Base-by-base conservation (phyloP, 2,888 invertebrate genomes). In the Drosophila borealis region DNA sequence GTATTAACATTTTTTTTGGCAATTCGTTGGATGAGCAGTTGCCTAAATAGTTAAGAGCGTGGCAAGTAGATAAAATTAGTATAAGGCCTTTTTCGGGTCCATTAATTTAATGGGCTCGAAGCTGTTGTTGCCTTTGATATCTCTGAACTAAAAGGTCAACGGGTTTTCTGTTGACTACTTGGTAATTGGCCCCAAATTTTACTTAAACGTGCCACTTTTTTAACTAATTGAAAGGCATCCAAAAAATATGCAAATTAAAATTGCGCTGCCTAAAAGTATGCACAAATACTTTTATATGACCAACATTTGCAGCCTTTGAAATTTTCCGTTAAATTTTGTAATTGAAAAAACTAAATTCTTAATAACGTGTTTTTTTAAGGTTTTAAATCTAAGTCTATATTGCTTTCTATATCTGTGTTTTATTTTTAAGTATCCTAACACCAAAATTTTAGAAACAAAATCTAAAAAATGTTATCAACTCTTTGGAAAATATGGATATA, bases 261-360 rank as follows among this genome's bases (percentile, higher is more conserved):
- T 37, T 8, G 1, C 0, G 1, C 3, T 13, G 33, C 64, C 75
- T 39, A 66, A 78, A 66, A 72, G 65, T 78, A 69, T 78, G 62
- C 60, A 14, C 13, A 2, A 39, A 4, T 8, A 33, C 49, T 25
- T 34, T 45, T 50, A 4, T 0, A 8, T 6, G 14, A 2, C 4
- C 0, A 29, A 29, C 25, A 17, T 41, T 41, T 2, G 29, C 8
- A 29, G 29, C 8, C 29, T 29, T 17, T 17, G 2, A 17, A 17
- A 17, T 17, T 1, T 17, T 17, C 8, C 2, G 29, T 8, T 8
- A 8, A 8, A 25, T 6, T 25, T 25, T 8, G 8, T 25, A 0
- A 25, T 21, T 21, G 21, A 21, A 21, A 25, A 8, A 8, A 25
- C 25, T 0, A 25, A 25, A 25, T 0, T 25, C 6, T 25, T 8